These are phyloP conservation scores for Lepidochrysops patricia DNA, from an alignment of 2,888 invertebrate genomes.

Conservation along the genomic window DNA sequence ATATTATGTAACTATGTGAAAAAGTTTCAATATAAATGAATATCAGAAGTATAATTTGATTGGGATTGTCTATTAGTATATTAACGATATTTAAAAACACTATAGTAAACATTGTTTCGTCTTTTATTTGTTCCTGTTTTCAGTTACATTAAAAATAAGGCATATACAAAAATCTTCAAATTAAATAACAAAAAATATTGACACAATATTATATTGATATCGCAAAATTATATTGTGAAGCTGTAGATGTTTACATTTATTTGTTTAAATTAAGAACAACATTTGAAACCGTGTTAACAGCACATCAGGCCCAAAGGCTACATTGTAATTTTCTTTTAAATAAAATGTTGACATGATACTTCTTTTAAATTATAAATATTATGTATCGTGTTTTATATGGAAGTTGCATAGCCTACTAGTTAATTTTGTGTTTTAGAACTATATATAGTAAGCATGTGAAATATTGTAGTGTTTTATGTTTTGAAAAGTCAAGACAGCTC, in stretches of 20 bases:
- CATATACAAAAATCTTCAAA: not conserved
- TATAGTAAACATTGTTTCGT: too few species aligned
- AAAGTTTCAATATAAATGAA: not conserved
- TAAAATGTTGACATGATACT: not conserved
- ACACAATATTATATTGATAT: not conserved
- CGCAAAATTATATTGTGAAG: not conserved
- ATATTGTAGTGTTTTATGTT: not conserved
- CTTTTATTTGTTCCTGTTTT: too few species aligned
- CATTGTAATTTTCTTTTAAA: not conserved
- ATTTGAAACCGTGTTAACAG: too few species aligned
- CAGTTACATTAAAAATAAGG: too few species aligned
- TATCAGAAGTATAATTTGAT: not conserved
- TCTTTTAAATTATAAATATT: not conserved
- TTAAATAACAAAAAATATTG: not conserved
- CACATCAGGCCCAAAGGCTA: not conserved
- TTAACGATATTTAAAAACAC: too few species aligned
- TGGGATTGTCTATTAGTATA: too few species aligned
- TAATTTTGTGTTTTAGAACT: not conserved
- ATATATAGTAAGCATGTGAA: not conserved
- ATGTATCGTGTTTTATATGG: not conserved
- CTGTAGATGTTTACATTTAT: not conserved
- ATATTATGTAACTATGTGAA: not conserved
- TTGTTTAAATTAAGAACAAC: not conserved
- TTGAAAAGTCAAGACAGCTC: constrained; percentile 32
- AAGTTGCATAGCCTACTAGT: not conserved